phyloP scores from a whole-genome alignment of 2,888 invertebrate genomes.

The Synergus japonicus region DNA sequence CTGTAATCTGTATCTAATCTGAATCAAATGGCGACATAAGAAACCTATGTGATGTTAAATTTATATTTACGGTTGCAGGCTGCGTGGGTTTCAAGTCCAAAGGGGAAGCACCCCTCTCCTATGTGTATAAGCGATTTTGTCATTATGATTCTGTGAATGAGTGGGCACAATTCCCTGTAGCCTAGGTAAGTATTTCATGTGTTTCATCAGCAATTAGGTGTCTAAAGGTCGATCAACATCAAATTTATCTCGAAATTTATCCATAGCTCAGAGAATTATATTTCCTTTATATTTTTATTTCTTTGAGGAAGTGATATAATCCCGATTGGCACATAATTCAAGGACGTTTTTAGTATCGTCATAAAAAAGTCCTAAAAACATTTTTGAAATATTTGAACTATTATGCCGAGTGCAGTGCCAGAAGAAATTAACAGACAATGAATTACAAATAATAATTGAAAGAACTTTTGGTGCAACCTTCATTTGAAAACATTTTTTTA shows the following conservation, averaged over 20 bases:
- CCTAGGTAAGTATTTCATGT: not conserved
- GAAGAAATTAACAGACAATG: too few relatives aligned
- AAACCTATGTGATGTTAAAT: constrained; percentile 49
- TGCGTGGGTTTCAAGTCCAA: not conserved
- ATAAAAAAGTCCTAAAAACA: too few relatives aligned
- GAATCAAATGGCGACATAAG: constrained; percentile 42
- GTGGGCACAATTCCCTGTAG: not conserved
- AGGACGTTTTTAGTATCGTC: too few relatives aligned
- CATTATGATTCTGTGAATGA: not conserved
- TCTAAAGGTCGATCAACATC: not conserved
- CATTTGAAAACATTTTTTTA: too few relatives aligned
- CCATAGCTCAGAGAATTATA: too few relatives aligned
- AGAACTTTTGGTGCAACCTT: too few relatives aligned
- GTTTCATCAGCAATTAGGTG: not conserved
- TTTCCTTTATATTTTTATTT: not conserved
- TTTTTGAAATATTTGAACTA: too few relatives aligned
- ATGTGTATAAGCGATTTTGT: not conserved
- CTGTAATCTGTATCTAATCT: constrained; percentile 48
- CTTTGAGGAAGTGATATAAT: too few relatives aligned
- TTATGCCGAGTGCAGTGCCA: too few relatives aligned
- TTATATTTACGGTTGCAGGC: not conserved
- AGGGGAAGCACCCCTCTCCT: constrained; percentile 1
- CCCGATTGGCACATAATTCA: too few relatives aligned
- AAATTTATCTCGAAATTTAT: not conserved
- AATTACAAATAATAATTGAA: too few relatives aligned